phyloP scores from a whole-genome alignment of 2,888 invertebrate genomes.

The Pristionchus maxplancki region DNA sequence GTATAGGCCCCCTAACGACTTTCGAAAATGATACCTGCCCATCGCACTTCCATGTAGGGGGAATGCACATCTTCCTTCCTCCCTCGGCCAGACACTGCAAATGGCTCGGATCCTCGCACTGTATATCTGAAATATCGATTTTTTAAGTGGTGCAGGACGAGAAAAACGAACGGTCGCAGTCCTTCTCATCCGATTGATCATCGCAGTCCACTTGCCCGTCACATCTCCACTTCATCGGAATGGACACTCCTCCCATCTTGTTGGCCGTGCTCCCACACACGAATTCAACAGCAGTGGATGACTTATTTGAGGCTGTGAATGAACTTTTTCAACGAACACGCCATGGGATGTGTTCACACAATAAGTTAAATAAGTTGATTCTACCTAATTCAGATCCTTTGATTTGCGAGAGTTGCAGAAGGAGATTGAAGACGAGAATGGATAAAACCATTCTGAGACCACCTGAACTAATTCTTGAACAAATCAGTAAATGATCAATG shows the following conservation, averaged over 20 bases:
- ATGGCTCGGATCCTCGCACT: conserved; percentile 64
- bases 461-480: too few species aligned
- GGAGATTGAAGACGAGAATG: not conserved
- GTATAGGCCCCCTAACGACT: too few species aligned
- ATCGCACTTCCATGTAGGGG: conserved; percentile 73
- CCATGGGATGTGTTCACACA: too few species aligned
- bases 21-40: conserved; percentile 66
- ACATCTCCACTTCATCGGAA: conserved; percentile 62
- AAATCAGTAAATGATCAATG: too few species aligned
- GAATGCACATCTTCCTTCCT: conserved; percentile 71
- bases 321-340: too few species aligned
- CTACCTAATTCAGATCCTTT: too few species aligned
- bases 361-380: too few species aligned
- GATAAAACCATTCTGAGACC: conserved; percentile 37
- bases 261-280: conserved; percentile 17
- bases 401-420: not conserved
- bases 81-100: conserved; percentile 70
- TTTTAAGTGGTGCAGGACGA: too few species aligned
- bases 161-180: conserved; percentile 61
- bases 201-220: conserved; percentile 66
- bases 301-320: conserved; percentile 22
- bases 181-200: conserved; percentile 64
- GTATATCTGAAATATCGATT: conserved; percentile 58
- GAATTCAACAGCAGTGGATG: not conserved
- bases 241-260: not conserved